Evolutionary conservation across 1,140 invertebrate genomes (phyloP).

Genomic region (Drosophila tropicalis): DNA sequence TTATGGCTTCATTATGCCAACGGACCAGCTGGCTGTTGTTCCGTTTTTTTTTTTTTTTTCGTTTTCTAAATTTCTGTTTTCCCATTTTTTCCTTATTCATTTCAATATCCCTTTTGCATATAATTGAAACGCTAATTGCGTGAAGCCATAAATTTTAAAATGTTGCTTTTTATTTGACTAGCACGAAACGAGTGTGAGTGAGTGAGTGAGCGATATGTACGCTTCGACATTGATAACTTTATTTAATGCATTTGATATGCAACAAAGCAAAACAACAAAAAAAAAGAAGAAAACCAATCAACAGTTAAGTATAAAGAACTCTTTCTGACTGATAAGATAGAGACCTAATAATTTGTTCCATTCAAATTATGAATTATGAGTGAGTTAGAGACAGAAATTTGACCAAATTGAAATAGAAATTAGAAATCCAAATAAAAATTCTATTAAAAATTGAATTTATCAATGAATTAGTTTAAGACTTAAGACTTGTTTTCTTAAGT

Average conservation of each 20-base stretch:
- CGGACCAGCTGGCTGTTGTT: slow-evolving; percentile 47
- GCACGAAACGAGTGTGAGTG: background rate
- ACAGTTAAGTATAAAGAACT: slow-evolving; percentile 48
- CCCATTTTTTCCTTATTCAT: slow-evolving; percentile 37
- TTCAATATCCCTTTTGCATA: slow-evolving; percentile 77
- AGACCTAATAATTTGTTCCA: background rate
- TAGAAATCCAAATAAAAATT: too few relatives aligned
- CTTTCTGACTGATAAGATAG: background rate
- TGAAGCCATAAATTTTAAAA: slow-evolving; percentile 80
- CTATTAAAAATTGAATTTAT: too few relatives aligned
- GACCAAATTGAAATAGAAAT: too few relatives aligned
- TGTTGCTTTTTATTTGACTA: slow-evolving; percentile 62
- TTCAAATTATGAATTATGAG: too few relatives aligned
- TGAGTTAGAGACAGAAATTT: too few relatives aligned
- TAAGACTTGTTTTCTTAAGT: too few relatives aligned
- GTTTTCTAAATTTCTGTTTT: slow-evolving; percentile 34
- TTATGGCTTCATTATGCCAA: slow-evolving; percentile 69
- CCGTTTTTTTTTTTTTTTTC: slow-evolving; percentile 5
- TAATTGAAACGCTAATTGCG: slow-evolving; percentile 79
- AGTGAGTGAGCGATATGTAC: slow-evolving; percentile 22
- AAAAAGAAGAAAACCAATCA: slow-evolving; percentile 21
- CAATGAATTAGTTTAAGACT: too few relatives aligned
- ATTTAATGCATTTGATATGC: slow-evolving; percentile 76
- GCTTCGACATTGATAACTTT: slow-evolving; percentile 64
- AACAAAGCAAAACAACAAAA: background rate